These are phyloP conservation scores for Anolis carolinensis DNA, from an alignment of 2,113 vertebrate genomes.

Conservation along the genomic window DNA sequence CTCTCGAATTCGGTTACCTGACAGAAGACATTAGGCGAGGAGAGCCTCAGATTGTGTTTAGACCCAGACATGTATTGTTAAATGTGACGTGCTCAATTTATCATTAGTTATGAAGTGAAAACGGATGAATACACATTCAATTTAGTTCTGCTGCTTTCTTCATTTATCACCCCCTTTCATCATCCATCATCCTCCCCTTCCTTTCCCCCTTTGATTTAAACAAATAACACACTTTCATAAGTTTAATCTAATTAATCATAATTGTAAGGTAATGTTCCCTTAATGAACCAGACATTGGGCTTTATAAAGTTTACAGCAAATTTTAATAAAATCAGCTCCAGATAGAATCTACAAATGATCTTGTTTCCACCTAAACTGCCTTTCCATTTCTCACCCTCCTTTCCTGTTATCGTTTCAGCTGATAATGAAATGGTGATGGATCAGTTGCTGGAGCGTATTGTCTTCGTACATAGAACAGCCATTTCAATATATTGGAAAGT, in stretches of 20 bases:
- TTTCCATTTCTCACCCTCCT: conserved; percentile 47
- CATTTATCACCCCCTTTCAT: conserved; percentile 93
- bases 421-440: conserved; percentile 73
- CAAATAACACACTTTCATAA: conserved; percentile 92
- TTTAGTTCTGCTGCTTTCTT: conserved; percentile 98
- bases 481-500: conserved; percentile 85
- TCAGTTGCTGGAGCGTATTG: conserved; percentile 66
- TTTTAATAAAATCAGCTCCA: conserved; percentile 84
- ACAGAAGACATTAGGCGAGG: conserved; percentile 73
- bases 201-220: conserved; percentile 83
- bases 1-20: conserved; percentile 75
- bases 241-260: conserved; percentile 98
- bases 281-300: conserved; percentile 92
- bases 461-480: conserved; percentile 78
- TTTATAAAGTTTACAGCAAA: conserved; percentile 87
- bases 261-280: conserved; percentile 92
- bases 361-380: conserved; percentile 61
- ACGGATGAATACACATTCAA: conserved; percentile 99
- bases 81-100: conserved; percentile 98
- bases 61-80: conserved; percentile 89
- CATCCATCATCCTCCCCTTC: conserved; percentile 89
- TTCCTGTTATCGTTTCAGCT: conserved; percentile 49
- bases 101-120: conserved; percentile 97
- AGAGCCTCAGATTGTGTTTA: conserved; percentile 79
- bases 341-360: conserved; percentile 81